Evolutionary conservation across 2,113 vertebrate genomes (phyloP).

Genomic region (Enhydra lutris): DNA sequence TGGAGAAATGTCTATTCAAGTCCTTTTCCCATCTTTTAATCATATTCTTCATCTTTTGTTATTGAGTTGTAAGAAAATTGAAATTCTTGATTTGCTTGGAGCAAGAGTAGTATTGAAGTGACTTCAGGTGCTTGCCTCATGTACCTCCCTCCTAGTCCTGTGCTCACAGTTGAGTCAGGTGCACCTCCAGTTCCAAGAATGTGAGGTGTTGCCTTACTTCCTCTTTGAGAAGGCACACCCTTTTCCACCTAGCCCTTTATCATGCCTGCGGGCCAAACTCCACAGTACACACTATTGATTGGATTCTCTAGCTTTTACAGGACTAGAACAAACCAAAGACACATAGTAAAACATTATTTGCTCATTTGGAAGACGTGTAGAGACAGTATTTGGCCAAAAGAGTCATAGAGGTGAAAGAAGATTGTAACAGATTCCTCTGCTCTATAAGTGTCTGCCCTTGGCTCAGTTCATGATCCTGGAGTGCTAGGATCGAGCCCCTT

Average conservation of each 20-base stretch:
- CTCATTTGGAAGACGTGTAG: not conserved
- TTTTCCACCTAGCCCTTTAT: not conserved
- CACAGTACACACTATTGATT: not conserved
- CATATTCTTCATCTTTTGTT: not conserved
- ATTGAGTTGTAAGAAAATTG: slow-evolving; percentile 30
- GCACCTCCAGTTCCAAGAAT: slow-evolving; percentile 78
- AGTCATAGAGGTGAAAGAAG: not conserved
- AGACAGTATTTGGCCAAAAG: not conserved
- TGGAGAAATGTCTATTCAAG: not conserved
- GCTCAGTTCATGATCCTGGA: too few relatives aligned
- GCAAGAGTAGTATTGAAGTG: not conserved
- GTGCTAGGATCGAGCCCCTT: not conserved
- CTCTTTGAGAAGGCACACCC: slow-evolving; percentile 55
- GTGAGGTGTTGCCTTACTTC: slow-evolving; percentile 58
- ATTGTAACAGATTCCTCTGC: not conserved
- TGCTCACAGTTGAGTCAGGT: slow-evolving; percentile 75
- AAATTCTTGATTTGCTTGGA: slow-evolving; percentile 23
- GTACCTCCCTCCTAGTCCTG: slow-evolving; percentile 50
- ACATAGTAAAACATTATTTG: not conserved
- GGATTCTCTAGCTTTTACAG: not conserved
- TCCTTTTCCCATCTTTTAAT: slow-evolving; percentile 23
- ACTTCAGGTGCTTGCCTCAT: not conserved
- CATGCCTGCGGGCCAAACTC: not conserved
- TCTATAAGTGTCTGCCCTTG: not conserved
- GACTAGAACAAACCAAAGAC: not conserved